Conservation (phyloP, 1,140 invertebrate species). For the Periplaneta americana region DNA sequence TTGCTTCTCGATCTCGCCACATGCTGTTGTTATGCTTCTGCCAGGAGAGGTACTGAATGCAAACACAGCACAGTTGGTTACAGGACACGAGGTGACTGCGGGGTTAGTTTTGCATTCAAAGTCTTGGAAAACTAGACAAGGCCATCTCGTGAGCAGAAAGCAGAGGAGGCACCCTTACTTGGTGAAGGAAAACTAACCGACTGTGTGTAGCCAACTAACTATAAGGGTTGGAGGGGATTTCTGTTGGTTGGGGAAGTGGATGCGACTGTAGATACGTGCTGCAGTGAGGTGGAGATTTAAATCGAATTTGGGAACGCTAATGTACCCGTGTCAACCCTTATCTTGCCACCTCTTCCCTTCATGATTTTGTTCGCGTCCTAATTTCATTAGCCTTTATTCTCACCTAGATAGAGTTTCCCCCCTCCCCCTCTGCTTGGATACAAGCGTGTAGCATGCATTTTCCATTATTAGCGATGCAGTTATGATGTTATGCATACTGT, state of each 20-base stretch:
- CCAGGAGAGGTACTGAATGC: neutral
- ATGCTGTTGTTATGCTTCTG: no score
- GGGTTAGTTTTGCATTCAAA: neutral
- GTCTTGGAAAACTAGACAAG: neutral
- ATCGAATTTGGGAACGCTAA: neutral
- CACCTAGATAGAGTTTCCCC: neutral
- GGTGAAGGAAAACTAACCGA: no score
- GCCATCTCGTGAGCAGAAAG: neutral
- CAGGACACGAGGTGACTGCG: neutral
- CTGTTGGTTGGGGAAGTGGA: neutral
- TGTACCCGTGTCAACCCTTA: neutral
- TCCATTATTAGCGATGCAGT: neutral
- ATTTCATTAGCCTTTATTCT: neutral
- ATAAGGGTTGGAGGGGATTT: neutral
- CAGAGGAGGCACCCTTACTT: no score
- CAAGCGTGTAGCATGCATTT: neutral
- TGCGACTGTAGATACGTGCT: neutral
- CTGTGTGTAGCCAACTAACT: no score
- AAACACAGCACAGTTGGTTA: neutral
- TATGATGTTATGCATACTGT: no score
- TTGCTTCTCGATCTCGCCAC: no score
- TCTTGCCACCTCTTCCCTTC: neutral
- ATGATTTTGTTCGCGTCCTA: neutral
- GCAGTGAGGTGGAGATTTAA: neutral
- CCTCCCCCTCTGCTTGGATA: neutral